Evolutionary conservation across 2,888 invertebrate genomes (phyloP).

Genomic region (Tetramorium bicarinatum): DNA sequence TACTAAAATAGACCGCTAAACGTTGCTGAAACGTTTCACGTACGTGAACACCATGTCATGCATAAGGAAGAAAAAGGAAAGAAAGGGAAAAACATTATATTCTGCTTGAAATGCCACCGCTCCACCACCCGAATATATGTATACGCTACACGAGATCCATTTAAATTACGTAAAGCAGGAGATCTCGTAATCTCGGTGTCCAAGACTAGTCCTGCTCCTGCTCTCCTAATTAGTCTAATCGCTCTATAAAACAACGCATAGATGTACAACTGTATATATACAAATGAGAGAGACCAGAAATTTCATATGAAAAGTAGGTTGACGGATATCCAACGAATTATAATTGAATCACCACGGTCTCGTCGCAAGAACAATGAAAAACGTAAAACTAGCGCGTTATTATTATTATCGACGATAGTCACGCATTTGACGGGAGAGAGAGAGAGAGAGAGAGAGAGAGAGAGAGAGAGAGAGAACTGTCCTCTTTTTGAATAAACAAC

Average conservation of each 20-base stretch:
- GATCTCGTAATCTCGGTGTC: slow-evolving; percentile 47
- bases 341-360: background rate
- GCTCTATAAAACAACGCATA: slow-evolving; percentile 32
- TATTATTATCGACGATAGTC: background rate
- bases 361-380: background rate
- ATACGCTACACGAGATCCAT: slow-evolving; percentile 48
- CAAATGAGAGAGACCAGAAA: background rate
- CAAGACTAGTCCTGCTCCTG: slow-evolving; percentile 26
- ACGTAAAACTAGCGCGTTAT: background rate
- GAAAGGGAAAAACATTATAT: slow-evolving; percentile 30
- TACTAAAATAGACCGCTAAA: slow-evolving; percentile 21
- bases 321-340: background rate
- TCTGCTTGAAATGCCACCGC: slow-evolving; percentile 46
- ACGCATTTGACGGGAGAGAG: background rate
- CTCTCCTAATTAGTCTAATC: slow-evolving; percentile 52
- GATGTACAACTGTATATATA: background rate
- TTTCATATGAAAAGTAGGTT: background rate
- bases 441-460: background rate
- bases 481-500: background rate
- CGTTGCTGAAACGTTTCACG: slow-evolving; percentile 26
- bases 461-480: background rate
- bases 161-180: slow-evolving; percentile 50
- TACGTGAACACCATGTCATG: background rate
- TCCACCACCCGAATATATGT: slow-evolving; percentile 41
- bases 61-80: background rate